Base-by-base conservation (phyloP, 2,888 invertebrate genomes). In the Agriopis marginaria region DNA sequence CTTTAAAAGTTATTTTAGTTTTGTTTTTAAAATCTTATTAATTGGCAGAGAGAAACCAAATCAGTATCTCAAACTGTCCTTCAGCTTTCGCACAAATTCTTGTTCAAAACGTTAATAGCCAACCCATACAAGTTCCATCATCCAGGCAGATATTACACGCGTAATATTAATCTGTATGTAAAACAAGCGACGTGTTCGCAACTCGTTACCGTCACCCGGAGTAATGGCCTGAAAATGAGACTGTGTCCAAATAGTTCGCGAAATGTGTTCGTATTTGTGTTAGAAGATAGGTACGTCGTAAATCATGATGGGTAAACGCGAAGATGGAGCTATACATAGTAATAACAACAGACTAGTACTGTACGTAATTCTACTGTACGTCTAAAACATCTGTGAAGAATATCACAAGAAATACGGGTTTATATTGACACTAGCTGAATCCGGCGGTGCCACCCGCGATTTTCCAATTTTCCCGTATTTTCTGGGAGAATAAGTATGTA, bases 141-240 rank as follows among this genome's bases (percentile, higher is more conserved):
- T n/a, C 7, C 23, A 54, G 12, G 17, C 58, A 17, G 58, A 42
- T 63, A 59, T 65, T 44, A 65, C 50, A 59, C 23, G 51, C 10
- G 59, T 63, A 55, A 62, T 62, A 72, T 68, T 64, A 74, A 72
- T 74, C 65, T 68, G 64, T 60, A 71, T 68, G 66, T 68, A 67
- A 72, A 74, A 68, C 59, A 70, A 61, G 61, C 61, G 63, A 69
- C 63, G 39, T 60, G 63, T 49, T 61, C 62, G 45, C 61, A 53
- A 61, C 70, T 75, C 68, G 71, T 73, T 67, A 68, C 66, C 44
- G 50, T 67, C 63, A 63, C 51, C 50, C 63, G 58, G 23, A 66
- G 68, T 75, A 74, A 75, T 75, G 70, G 71, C 66, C 62, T 55
- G 73, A 74, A 71, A 74, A 72, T 71, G 73, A 72, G 70, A 66